Evolutionary conservation across 2,797 vertebrate species (phyloP), one percentile per base, ranked within the genome.

Genomic region (Thamnophis elegans): DNA sequence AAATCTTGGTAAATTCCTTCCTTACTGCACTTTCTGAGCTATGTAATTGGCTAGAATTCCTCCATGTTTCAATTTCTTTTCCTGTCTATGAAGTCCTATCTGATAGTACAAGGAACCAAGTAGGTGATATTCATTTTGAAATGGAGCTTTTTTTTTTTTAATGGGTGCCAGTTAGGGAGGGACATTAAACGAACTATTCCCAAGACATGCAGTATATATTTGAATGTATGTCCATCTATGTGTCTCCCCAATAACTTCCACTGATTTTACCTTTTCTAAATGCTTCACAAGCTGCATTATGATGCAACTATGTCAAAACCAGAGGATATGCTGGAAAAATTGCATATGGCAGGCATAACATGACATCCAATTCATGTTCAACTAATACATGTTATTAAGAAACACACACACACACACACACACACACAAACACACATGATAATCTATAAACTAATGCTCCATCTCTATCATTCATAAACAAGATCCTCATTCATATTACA

Each of bases 341-440:
- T 93, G 1, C 90, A 32, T 88, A 68, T 90, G 56, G 3, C 36
- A 93, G 55, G 0, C 8, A 85, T 47, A 32, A 86, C 42, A 91
- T 20, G 62, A 94, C 92, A 85, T 26, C 36, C 10, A 90, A 51
- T 9, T 9, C 55, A 10, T 91, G 32, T 92, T 93, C 59, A 47
- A 8, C 4, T 88, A 87, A 91, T 91, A 94, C 93, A 88, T 25
- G 7, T 88, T 56, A 36, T 92, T 93, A 92, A 78, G 59, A 91
- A 91, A 87, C 0, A 9, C 51, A 22, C 20, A 58, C 2, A 11
- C 85, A 16, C 10, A 58, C 5, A 11, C 87, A 20, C 55, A 87
- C 0, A 13, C 11, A 18, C 16, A 56, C 0, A 9, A 68, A 20
- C 28, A 55, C 4, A 60, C 94, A 22, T 90, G 89, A 56, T 91